Evolutionary conservation across 2,113 vertebrate species (phyloP), one percentile per base, ranked within the genome.

Genomic region (Hemiprocne comata): DNA sequence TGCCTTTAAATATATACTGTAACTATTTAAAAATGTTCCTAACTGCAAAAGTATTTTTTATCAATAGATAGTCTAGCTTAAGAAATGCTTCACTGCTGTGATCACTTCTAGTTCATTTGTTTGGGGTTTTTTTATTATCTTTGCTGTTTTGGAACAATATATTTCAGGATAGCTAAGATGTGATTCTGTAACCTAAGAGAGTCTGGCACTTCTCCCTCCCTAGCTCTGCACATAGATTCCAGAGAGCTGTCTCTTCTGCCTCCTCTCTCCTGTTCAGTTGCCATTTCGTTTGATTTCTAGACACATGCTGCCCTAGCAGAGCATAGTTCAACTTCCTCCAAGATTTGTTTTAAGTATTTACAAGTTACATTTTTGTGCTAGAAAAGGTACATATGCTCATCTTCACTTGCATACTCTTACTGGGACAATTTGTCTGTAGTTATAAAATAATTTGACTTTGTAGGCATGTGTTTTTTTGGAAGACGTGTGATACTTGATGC

Each of bases 271-370:
- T n/a, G 7, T 87, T 51, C 53, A 77, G 2, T 21, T 74, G 25
- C 48, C 15, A 1, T 38, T 80, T 55, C 61, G 29, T 62, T 87
- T 71, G 11, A 1, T 81, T 78, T 85, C 69, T 84, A 42, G 80
- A 70, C 26, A 36, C 11, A 3, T 0, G 0, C 58, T 87, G 36
- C 55, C 16, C 6, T 67, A 36, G 36, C 21, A 66, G 31, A 65
- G 13, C 46, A 20, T 14, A 69, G 23, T 55, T 89, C 71, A 72
- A 0, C 50, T 38, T 36, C 54, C 48, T 50, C 42, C 65, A 40
- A 83, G 23, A 44, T 40, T 44, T 48, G 33, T 65, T 85, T 65
- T n/a, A 76, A 24, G 13, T 64, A 51, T 23, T 79, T 36, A 66
- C 25, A 93, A 36, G 38, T 71, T 75, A 34, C 28, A 40, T 13